Evolutionary conservation across 2,888 invertebrate genomes (phyloP).

Genomic region (Leucophenga maculata): DNA sequence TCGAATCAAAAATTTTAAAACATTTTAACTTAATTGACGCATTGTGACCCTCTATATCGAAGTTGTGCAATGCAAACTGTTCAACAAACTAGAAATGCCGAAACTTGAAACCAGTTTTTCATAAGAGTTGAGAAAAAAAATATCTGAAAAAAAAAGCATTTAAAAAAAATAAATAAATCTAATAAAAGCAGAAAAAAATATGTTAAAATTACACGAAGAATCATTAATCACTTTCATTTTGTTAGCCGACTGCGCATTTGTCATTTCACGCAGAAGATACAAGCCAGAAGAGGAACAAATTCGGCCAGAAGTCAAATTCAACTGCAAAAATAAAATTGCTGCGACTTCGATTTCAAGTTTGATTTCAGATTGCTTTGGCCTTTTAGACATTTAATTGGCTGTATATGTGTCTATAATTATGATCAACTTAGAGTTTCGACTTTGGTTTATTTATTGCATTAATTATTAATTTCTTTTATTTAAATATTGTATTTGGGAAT

Average conservation of each 20-base stretch:
- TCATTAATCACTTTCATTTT: conserved; percentile 24
- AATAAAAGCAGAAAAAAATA: background rate
- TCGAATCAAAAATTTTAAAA: conserved; percentile 5
- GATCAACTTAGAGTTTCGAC: too few relatives aligned
- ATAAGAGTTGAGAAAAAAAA: conserved; percentile 32
- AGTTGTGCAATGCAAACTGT: background rate
- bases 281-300: background rate
- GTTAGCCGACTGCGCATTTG: conserved; percentile 19
- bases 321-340: background rate
- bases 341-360: background rate
- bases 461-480: conserved; percentile 10
- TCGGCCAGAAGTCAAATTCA: background rate
- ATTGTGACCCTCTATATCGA: background rate
- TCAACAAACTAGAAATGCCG: background rate
- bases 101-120: conserved; percentile 30
- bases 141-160: conserved; percentile 21
- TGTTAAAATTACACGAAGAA: conserved; percentile 21
- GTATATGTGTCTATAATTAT: conserved; percentile 15
- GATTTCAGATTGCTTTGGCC: conserved; percentile 1
- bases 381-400: conserved; percentile 21
- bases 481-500: background rate
- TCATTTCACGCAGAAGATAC: conserved; percentile 6
- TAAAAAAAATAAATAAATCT: conserved; percentile 11
- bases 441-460: conserved; percentile 2
- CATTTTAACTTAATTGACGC: conserved; percentile 12